Conservation (phyloP, 2,888 invertebrate species). For the Ichneumon xanthorius region DNA sequence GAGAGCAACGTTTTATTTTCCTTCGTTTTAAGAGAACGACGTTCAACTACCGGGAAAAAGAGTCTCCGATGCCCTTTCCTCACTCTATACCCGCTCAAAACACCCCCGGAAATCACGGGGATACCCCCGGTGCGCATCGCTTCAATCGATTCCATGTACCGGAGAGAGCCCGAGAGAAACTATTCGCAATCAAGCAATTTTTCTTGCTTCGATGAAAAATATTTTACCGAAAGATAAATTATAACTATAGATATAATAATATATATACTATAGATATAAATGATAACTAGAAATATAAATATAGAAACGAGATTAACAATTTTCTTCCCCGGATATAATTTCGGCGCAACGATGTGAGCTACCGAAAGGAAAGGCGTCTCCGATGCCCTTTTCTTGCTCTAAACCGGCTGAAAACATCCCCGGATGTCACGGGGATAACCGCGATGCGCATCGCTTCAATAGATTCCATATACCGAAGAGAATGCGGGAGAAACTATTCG, state of each 20-base stretch:
- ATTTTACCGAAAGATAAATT: neutral
- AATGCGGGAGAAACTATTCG: slow-evolving; percentile 22
- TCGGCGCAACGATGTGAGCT: no score
- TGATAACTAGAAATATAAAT: no score
- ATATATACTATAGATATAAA: no score
- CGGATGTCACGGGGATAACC: slow-evolving; percentile 51
- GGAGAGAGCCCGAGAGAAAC: slow-evolving; percentile 8
- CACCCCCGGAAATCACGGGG: slow-evolving; percentile 55
- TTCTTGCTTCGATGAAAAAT: slow-evolving; percentile 9
- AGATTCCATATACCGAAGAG: slow-evolving; percentile 37
- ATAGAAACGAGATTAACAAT: no score
- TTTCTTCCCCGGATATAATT: no score
- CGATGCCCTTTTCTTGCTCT: slow-evolving; percentile 22
- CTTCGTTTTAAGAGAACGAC: slow-evolving; percentile 24
- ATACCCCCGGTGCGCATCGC: slow-evolving; percentile 52
- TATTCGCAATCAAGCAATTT: slow-evolving; percentile 46
- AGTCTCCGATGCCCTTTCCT: slow-evolving; percentile 34
- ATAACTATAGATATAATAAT: no score
- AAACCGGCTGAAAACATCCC: neutral
- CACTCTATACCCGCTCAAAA: slow-evolving; percentile 9
- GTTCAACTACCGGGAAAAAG: slow-evolving; percentile 29
- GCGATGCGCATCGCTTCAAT: neutral
- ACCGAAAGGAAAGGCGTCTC: slow-evolving; percentile 11
- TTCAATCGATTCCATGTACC: slow-evolving; percentile 52
- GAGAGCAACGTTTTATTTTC: slow-evolving; percentile 49